Evolutionary conservation across 2,113 vertebrate genomes (phyloP).

Genomic region (Leiothrix lutea): DNA sequence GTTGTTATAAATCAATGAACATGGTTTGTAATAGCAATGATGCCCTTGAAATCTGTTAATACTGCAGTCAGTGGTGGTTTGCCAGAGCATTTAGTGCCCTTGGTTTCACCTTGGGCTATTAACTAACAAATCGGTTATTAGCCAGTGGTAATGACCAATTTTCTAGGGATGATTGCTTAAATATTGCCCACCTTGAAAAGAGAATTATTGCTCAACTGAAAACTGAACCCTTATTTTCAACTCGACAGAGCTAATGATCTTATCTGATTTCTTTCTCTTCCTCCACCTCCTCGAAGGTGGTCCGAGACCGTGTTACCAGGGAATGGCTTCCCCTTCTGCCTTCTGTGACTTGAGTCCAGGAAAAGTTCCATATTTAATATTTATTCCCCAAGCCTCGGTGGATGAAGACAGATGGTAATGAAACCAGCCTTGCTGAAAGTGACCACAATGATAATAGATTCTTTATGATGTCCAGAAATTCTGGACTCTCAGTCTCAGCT

Average conservation of each 20-base stretch:
- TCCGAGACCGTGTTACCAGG: not conserved
- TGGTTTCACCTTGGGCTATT: constrained; percentile 81
- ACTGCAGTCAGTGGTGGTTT: constrained; percentile 62
- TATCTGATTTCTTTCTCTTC: constrained; percentile 50
- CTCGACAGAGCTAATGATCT: constrained; percentile 78
- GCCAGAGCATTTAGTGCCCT: constrained; percentile 70
- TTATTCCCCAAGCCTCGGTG: constrained; percentile 72
- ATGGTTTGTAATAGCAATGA: constrained; percentile 76
- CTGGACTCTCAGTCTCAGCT: constrained; percentile 74
- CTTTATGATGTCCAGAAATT: constrained; percentile 82
- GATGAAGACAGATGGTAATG: constrained; percentile 81
- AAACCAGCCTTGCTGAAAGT: constrained; percentile 79
- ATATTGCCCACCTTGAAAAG: constrained; percentile 80
- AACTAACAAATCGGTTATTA: constrained; percentile 83
- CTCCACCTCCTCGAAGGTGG: constrained; percentile 10
- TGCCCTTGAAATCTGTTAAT: constrained; percentile 77
- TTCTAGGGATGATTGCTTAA: constrained; percentile 82
- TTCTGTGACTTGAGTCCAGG: constrained; percentile 67
- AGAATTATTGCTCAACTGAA: constrained; percentile 81
- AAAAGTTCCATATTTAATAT: constrained; percentile 77
- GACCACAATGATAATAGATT: constrained; percentile 81
- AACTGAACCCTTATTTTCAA: constrained; percentile 77
- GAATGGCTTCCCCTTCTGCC: constrained; percentile 36
- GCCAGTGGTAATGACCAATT: constrained; percentile 82
- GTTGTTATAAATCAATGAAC: constrained; percentile 81